These are phyloP conservation scores for Eurytoma californica DNA, from an alignment of 2,888 invertebrate genomes.

Conservation along the genomic window DNA sequence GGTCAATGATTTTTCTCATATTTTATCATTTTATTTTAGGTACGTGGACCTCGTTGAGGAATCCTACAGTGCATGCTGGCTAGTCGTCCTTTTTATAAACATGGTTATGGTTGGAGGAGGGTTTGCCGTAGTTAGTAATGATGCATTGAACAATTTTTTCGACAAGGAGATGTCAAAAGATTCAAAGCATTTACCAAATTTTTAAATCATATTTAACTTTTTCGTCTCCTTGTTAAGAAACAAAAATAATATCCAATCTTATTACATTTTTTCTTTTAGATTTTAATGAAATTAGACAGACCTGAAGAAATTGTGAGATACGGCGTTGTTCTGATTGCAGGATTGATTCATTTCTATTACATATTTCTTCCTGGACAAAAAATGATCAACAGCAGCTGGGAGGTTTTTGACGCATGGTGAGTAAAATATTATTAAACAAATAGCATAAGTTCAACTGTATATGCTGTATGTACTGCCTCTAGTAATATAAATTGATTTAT, in stretches of 20 bases:
- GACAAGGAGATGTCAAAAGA: too few species aligned
- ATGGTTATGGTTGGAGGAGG: conserved; percentile 37
- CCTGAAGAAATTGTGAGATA: conserved; percentile 29
- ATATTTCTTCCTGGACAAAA: conserved; percentile 43
- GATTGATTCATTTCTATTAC: conserved; percentile 41
- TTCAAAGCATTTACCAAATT: too few species aligned
- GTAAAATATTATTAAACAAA: not conserved
- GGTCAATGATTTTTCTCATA: not conserved
- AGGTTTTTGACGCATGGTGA: conserved; percentile 34
- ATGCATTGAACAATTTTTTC: too few species aligned
- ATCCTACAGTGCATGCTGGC: conserved; percentile 21
- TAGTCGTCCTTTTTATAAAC: conserved; percentile 15
- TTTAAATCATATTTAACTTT: too few species aligned
- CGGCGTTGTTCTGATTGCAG: not conserved
- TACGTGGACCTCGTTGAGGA: conserved; percentile 28
- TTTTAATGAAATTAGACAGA: not conserved
- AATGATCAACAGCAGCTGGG: conserved; percentile 35
- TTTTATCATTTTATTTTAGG: not conserved
- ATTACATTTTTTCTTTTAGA: too few species aligned
- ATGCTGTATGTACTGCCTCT: not conserved
- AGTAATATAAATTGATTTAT: not conserved
- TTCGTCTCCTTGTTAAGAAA: too few species aligned
- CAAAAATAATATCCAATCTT: too few species aligned
- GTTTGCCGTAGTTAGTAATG: conserved; percentile 3
- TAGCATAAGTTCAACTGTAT: too few species aligned